These are phyloP conservation scores for Pandemis corylana DNA, from an alignment of 2,888 invertebrate genomes.

Conservation along the genomic window DNA sequence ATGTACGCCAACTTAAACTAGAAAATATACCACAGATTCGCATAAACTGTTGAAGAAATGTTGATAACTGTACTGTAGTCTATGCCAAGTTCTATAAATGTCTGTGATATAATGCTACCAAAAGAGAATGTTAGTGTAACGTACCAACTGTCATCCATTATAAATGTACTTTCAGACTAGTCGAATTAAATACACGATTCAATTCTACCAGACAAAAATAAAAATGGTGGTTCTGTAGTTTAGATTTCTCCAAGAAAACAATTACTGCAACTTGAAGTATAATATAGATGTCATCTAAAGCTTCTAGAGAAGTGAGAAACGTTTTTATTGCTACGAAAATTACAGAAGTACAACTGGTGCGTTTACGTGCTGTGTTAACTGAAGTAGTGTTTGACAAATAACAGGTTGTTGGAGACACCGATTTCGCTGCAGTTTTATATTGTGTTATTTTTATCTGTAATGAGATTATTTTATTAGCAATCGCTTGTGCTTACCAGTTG, in stretches of 20 bases:
- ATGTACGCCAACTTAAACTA: constrained; percentile 1
- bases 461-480: constrained; percentile 51
- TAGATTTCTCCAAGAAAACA: constrained; percentile 66
- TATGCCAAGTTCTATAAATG: constrained; percentile 41
- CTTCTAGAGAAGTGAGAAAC: constrained; percentile 53
- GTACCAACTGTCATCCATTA: constrained; percentile 17
- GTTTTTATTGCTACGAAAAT: constrained; percentile 57
- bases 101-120: constrained; percentile 61
- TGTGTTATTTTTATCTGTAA: constrained; percentile 67
- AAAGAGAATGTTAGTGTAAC: constrained; percentile 45
- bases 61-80: constrained; percentile 14
- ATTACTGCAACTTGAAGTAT: constrained; percentile 64
- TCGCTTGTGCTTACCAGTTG: constrained; percentile 36
- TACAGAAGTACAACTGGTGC: constrained; percentile 61
- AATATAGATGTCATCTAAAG: constrained; percentile 52
- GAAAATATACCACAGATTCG: neutral
- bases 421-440: constrained; percentile 74
- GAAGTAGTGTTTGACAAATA: constrained; percentile 81
- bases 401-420: constrained; percentile 84
- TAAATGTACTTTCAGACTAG: constrained; percentile 8
- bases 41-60: neutral
- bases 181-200: constrained; percentile 61
- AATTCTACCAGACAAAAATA: constrained; percentile 76
- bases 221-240: constrained; percentile 82
- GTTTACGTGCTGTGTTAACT: constrained; percentile 69